These are phyloP conservation scores for Micoletzkya japonica DNA, from an alignment of 2,888 invertebrate species.

Conservation along the genomic window DNA sequence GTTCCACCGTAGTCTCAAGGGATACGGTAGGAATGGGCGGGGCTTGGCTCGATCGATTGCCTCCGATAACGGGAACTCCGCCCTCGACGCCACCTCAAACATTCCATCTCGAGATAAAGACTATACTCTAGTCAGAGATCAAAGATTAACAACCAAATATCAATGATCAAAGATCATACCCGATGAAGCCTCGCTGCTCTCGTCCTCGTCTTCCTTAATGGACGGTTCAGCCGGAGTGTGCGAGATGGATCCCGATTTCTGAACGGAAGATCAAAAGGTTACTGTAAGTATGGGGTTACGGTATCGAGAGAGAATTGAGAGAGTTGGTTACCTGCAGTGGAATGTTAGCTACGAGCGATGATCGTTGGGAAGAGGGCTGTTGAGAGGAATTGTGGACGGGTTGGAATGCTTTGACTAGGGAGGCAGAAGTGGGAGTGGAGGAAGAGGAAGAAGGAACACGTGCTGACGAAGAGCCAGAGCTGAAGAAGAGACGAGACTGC, in stretches of 20 bases:
- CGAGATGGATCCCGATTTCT: constrained; percentile 56
- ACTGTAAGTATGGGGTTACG: neutral
- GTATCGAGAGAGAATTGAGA: neutral
- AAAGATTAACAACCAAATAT: neutral
- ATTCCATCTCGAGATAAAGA: neutral
- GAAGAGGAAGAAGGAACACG: constrained; percentile 26
- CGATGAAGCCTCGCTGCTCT: constrained; percentile 41
- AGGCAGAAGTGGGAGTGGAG: constrained; percentile 26
- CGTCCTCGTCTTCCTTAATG: constrained; percentile 62
- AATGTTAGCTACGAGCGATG: constrained; percentile 11
- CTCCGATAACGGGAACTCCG: constrained; percentile 11
- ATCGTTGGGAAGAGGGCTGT: constrained; percentile 33
- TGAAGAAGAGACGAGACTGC: no score
- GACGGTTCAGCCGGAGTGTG: constrained; percentile 62
- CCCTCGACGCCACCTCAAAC: neutral
- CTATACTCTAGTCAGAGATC: neutral
- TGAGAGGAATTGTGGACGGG: constrained; percentile 32
- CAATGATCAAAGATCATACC: constrained; percentile 1
- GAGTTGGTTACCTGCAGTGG: constrained; percentile 7
- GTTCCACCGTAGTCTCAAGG: neutral
- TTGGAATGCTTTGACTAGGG: constrained; percentile 25
- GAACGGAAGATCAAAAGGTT: constrained; percentile 18
- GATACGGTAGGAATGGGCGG: constrained; percentile 3
- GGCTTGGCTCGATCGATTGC: neutral
- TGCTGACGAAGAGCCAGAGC: constrained; percentile 5